Base-by-base conservation (phyloP, 1,140 invertebrate genomes). In the Drosophila ambigua region DNA sequence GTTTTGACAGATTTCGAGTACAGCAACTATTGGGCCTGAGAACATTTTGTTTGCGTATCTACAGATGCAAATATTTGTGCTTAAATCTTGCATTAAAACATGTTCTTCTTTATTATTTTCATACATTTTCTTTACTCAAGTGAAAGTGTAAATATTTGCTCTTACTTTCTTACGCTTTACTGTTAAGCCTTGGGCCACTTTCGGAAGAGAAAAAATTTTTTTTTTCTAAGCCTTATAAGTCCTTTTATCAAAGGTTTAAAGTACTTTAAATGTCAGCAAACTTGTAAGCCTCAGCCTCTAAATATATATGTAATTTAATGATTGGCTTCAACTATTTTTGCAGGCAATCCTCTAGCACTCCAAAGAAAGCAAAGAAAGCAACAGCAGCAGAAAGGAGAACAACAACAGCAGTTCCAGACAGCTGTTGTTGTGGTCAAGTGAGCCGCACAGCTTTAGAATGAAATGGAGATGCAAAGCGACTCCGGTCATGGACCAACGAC, bases 391-490 rank as follows among this genome's bases (percentile, higher is more conserved):
- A 28, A 35, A 31, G 16, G 9, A 6, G 23, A 57, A 15, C 23
- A 52, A 45, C 72, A 71, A 68, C 61, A 61, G 58, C 53, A 45
- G 60, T 52, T 35, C 23, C 31, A 28, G 39, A 16, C 26, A 60
- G 72, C 72, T 74, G 67, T 69, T 65, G 64, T 75, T 78, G 64
- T 59, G 48, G 54, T 62, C 31, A 43, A 68, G 55, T 50, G 48
- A 52, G 79, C 57, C 50, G 52, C 55, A 91, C 88, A 79, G 90
- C 90, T 90, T 88, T 84, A 90, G 73, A 90, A 91, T 91, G 90
- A 91, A 88, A 91, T 91, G 90, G 90, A 88, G 87, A 77, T 91
- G 90, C 90, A 90, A 90, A 87, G 77, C 72, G 69, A 71, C 65
- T 67, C 84, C 88, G 90, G 90, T 90, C 82, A 57, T 85, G 72